A percentile compares a stretch with the other conserved stretches of the same genome.
These are phyloP conservation scores for Catagonus wagneri DNA, from an alignment of 2,113 vertebrate species.

Conservation along the genomic window DNA sequence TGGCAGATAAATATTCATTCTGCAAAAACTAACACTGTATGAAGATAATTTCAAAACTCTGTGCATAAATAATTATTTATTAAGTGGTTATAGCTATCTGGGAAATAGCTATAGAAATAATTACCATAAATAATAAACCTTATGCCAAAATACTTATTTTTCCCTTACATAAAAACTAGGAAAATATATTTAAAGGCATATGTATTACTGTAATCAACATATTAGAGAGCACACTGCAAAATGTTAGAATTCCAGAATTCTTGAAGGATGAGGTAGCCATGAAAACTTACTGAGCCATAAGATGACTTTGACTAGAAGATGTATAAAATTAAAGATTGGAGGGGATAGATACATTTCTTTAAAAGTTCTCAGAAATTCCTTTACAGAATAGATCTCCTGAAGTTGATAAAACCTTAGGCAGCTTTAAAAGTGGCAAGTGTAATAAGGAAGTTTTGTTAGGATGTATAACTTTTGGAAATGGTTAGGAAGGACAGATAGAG, in stretches of 20 bases:
- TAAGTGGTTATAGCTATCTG: not conserved
- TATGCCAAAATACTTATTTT: not conserved
- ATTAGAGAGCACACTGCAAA: not conserved
- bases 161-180: not conserved
- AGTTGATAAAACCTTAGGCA: conserved; percentile 30
- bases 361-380: conserved; percentile 21
- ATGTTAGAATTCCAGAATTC: not conserved
- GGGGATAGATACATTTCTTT: not conserved
- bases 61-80: not conserved
- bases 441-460: not conserved
- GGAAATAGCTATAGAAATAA: not conserved
- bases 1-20: not conserved
- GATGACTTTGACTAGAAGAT: not conserved
- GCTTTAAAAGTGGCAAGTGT: not conserved
- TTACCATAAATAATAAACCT: not conserved
- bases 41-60: not conserved
- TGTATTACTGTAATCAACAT: not conserved
- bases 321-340: not conserved
- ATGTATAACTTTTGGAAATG: not conserved
- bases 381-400: conserved; percentile 11
- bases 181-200: not conserved
- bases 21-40: not conserved
- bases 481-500: not conserved
- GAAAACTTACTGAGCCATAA: not conserved
- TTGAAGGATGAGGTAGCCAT: not conserved